Percentiles rank a stretch among this genome's conserved stretches.
Evolutionary conservation across 2,888 invertebrate genomes (phyloP).

Genomic region (Eupeodes latifasciatus): DNA sequence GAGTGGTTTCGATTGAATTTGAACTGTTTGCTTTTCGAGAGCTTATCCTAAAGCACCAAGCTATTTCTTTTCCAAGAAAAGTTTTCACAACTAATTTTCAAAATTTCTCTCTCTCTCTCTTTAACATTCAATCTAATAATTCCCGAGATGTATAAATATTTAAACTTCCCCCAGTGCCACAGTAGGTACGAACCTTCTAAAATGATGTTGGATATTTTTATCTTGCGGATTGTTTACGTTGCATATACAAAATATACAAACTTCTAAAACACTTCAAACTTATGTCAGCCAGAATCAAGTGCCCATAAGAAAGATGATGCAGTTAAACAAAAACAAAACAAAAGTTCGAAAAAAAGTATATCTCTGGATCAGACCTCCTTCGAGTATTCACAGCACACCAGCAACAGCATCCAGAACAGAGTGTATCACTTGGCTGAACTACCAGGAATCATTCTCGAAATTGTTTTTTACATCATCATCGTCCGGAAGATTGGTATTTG

Average conservation of each 20-base stretch:
- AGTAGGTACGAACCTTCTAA: not conserved
- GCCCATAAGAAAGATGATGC: not conserved
- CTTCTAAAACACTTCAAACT: constrained; percentile 20
- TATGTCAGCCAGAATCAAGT: constrained; percentile 17
- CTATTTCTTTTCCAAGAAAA: no score
- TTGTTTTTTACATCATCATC: constrained; percentile 15
- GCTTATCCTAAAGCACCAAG: no score
- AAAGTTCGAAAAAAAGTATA: not conserved
- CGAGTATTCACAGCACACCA: not conserved
- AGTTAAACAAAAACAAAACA: not conserved
- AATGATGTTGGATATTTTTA: not conserved
- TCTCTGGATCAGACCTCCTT: not conserved
- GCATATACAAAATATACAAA: not conserved
- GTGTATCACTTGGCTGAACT: constrained; percentile 3
- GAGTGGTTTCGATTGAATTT: no score
- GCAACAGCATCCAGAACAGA: not conserved
- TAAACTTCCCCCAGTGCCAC: not conserved
- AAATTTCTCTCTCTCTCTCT: not conserved
- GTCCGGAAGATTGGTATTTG: not conserved
- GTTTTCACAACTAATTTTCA: not conserved
- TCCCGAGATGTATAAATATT: not conserved
- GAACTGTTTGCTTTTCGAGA: no score
- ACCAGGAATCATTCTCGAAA: constrained; percentile 13
- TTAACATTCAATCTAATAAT: not conserved
- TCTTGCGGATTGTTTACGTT: constrained; percentile 2